phyloP scores from a whole-genome alignment of 2,113 vertebrate species.

The Atlantisia rogersi region DNA sequence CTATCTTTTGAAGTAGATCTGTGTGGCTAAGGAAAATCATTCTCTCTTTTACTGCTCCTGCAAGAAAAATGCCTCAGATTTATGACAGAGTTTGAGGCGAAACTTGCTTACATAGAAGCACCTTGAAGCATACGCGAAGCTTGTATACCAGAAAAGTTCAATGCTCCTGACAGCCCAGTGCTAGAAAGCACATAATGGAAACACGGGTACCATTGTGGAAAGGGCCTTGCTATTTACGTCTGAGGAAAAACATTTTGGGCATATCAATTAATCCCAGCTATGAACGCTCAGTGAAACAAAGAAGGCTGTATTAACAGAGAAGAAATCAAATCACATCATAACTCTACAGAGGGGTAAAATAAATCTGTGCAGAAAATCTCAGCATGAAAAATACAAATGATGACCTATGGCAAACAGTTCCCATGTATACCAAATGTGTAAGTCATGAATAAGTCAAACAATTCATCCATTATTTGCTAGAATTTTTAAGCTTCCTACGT shows the following conservation, averaged over 20 bases:
- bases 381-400: background rate
- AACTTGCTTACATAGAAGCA: background rate
- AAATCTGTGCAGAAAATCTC: background rate
- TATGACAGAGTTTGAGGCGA: background rate
- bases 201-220: background rate
- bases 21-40: background rate
- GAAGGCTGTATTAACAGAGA: background rate
- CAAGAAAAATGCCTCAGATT: background rate
- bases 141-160: background rate
- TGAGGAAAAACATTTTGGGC: background rate
- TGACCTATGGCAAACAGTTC: background rate
- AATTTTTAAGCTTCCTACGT: background rate
- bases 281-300: background rate
- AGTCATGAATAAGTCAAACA: background rate
- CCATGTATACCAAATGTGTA: background rate
- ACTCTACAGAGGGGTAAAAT: background rate
- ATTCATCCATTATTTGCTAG: background rate
- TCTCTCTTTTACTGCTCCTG: background rate
- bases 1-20: background rate
- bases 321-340: background rate
- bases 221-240: background rate
- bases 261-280: background rate
- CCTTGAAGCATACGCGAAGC: background rate
- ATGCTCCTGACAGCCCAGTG: background rate
- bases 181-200: background rate